Conservation (phyloP, 2,888 invertebrate species). For the Schizaphis graminum region DNA sequence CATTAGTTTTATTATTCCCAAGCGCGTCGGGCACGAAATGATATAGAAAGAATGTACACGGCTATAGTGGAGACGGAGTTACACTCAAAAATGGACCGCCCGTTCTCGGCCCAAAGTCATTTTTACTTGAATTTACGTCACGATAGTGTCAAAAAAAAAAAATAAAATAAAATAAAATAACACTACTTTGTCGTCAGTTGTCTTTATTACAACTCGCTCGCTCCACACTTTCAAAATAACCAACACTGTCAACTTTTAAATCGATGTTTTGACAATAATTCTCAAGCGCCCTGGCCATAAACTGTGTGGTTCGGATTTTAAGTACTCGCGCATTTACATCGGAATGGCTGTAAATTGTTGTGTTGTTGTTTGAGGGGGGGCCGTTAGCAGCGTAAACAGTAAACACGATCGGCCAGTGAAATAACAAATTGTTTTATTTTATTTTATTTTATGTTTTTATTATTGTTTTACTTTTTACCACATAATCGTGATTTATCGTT, state of each 20-base stretch:
- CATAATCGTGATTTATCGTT: not conserved
- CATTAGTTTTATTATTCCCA: slow-evolving; percentile 44
- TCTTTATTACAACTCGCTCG: not conserved
- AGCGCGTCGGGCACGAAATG: not conserved
- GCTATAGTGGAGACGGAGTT: too few relatives aligned
- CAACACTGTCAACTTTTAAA: not conserved
- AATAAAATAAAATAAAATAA: not conserved
- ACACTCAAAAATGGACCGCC: not conserved
- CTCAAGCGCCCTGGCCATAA: not conserved
- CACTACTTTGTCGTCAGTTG: not conserved
- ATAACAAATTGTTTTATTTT: slow-evolving; percentile 1
- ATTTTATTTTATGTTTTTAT: slow-evolving; percentile 21
- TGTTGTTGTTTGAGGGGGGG: not conserved
- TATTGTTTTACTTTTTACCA: not conserved
- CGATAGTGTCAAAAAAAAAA: not conserved
- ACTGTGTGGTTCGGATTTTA: not conserved
- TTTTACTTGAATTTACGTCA: not conserved
- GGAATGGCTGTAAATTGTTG: slow-evolving; percentile 22
- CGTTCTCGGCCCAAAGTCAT: not conserved
- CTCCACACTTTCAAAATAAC: not conserved
- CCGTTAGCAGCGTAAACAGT: not conserved
- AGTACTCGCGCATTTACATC: slow-evolving; percentile 13
- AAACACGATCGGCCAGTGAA: not conserved
- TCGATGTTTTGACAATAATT: slow-evolving; percentile 13
- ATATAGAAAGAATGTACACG: not conserved